phyloP scores from a whole-genome alignment of 2,797 vertebrate genomes.

The Gorsachius magnificus region DNA sequence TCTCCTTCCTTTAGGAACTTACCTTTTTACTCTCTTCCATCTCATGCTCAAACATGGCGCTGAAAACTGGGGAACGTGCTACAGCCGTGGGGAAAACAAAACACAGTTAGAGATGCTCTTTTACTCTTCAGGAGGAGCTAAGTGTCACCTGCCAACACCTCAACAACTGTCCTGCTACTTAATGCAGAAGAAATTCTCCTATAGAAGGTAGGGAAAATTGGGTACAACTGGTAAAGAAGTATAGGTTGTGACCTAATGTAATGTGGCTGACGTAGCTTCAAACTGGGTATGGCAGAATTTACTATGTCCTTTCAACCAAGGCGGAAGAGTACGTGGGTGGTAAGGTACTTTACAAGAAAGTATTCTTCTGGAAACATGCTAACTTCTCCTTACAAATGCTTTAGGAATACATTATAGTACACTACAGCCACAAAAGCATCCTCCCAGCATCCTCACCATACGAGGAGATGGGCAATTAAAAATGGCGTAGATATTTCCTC shows the following conservation, averaged over 20 bases:
- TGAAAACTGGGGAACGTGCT: conserved; percentile 96
- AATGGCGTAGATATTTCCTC: background rate
- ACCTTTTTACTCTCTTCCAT: conserved; percentile 94
- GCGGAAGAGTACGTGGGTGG: background rate
- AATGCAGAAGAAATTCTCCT: background rate
- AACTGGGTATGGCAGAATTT: background rate
- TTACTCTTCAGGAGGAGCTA: background rate
- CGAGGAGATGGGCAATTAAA: background rate
- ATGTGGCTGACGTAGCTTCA: background rate
- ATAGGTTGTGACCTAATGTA: background rate
- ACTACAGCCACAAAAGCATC: background rate
- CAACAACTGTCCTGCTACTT: background rate
- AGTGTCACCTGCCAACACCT: background rate
- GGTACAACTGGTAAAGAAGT: background rate
- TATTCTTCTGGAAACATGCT: background rate
- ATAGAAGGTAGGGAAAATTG: background rate
- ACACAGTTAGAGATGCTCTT: background rate
- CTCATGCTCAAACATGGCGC: conserved; percentile 93
- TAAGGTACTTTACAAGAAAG: background rate
- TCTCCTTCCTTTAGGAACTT: conserved; percentile 3
- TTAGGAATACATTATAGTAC: background rate
- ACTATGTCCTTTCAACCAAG: background rate
- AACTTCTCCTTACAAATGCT: background rate
- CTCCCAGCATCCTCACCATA: accelerated
- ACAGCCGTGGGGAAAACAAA: background rate